Evolutionary conservation across 2,888 invertebrate genomes (phyloP).

Genomic region (Cremastobaeus sp.): DNA sequence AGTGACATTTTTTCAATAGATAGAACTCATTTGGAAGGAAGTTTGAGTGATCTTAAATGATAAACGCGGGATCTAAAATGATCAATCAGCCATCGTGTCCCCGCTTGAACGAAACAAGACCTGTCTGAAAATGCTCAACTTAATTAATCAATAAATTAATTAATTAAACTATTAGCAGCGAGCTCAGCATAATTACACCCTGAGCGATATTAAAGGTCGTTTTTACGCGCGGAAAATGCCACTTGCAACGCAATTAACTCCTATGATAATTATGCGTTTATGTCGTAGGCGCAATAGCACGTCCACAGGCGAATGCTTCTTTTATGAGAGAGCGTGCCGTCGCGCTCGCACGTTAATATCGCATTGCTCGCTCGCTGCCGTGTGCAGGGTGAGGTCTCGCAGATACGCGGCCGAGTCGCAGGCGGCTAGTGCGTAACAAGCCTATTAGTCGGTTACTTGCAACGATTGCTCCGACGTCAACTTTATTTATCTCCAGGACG

Average conservation of each 20-base stretch:
- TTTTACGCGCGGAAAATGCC: slow-evolving; percentile 14
- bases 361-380: slow-evolving; percentile 36
- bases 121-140: too few relatives aligned
- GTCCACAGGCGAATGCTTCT: slow-evolving; percentile 35
- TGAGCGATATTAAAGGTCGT: slow-evolving; percentile 5
- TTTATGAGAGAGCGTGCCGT: slow-evolving; percentile 33
- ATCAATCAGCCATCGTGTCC: too few relatives aligned
- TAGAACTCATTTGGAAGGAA: too few relatives aligned
- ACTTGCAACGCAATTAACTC: slow-evolving; percentile 28
- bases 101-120: too few relatives aligned
- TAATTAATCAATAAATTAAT: slow-evolving; percentile 6
- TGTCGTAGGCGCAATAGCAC: slow-evolving; percentile 30
- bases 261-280: slow-evolving; percentile 36
- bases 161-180: too few relatives aligned
- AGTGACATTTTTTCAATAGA: too few relatives aligned
- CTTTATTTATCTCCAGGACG: slow-evolving; percentile 63
- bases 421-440: slow-evolving; percentile 69
- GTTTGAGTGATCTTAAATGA: too few relatives aligned
- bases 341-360: slow-evolving; percentile 35
- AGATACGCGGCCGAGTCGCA: slow-evolving; percentile 63
- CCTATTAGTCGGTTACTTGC: slow-evolving; percentile 72
- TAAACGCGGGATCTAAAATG: too few relatives aligned
- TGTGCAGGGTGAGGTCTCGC: slow-evolving; percentile 16
- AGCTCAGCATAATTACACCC: not conserved
- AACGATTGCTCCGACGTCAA: slow-evolving; percentile 54